Evolutionary conservation across 2,888 invertebrate genomes (phyloP).

Genomic region (Drosophila greeni): DNA sequence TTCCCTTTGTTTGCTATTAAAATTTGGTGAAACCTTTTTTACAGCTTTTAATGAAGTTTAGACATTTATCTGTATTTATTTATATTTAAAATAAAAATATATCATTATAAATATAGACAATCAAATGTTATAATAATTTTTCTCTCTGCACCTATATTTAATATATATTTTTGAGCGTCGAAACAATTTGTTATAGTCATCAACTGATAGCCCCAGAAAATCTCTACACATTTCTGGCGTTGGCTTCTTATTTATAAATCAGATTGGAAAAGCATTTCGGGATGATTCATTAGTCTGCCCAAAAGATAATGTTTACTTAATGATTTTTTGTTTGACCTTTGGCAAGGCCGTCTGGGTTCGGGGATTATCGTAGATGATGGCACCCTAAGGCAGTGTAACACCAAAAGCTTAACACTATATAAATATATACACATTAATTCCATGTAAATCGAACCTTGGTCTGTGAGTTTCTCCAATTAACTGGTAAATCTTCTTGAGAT

Average conservation of each 20-base stretch:
- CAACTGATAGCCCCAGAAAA: constrained; percentile 26
- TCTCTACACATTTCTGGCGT: not conserved
- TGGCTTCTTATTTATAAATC: constrained; percentile 13
- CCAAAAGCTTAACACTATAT: constrained; percentile 8
- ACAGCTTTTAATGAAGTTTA: no score
- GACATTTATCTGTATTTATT: no score
- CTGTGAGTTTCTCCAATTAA: constrained; percentile 22
- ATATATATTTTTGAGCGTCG: not conserved
- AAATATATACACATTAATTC: constrained; percentile 7
- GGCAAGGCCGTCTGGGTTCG: constrained; percentile 19
- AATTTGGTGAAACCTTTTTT: no score
- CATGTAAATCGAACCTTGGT: constrained; percentile 43
- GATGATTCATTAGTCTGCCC: constrained; percentile 25
- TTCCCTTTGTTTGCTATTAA: not conserved
- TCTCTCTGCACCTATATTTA: not conserved
- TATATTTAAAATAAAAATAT: no score
- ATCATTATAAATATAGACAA: no score
- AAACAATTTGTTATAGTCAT: constrained; percentile 21
- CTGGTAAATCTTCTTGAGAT: constrained; percentile 38
- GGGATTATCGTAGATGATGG: constrained; percentile 40
- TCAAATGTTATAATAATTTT: no score
- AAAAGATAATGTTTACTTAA: constrained; percentile 21
- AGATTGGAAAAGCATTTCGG: constrained; percentile 4
- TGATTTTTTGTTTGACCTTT: constrained; percentile 25
- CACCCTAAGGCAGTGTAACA: constrained; percentile 7